Percentiles rank a stretch among this genome's conserved stretches.
phyloP scores from a whole-genome alignment of 2,888 invertebrate genomes.

The Macaria liturata region DNA sequence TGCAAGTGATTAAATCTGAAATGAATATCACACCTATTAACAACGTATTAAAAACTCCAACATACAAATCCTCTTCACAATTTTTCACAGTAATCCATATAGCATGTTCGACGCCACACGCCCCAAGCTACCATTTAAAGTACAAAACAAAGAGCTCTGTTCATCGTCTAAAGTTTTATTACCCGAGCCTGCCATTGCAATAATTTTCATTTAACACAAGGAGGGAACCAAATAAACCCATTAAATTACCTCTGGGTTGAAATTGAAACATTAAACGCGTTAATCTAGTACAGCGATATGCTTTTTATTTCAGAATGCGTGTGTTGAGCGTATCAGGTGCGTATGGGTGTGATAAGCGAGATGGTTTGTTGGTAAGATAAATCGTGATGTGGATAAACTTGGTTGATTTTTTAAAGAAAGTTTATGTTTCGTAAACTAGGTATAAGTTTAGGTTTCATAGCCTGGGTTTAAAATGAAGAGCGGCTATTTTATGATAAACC shows the following conservation, averaged over 20 bases:
- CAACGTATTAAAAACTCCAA: too few species aligned
- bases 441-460: too few species aligned
- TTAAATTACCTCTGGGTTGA: conserved; percentile 50
- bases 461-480: too few species aligned
- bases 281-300: conserved; percentile 59
- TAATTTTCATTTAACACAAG: conserved; percentile 57
- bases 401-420: too few species aligned
- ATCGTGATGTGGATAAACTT: too few species aligned
- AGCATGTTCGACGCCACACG: conserved; percentile 28
- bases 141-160: conserved; percentile 32
- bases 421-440: too few species aligned
- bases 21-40: too few species aligned
- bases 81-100: conserved; percentile 27
- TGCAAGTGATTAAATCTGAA: too few species aligned
- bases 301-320: conserved; percentile 62
- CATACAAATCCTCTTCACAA: background rate
- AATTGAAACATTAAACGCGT: conserved; percentile 67
- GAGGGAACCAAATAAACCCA: conserved; percentile 57
- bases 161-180: conserved; percentile 39
- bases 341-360: too few species aligned
- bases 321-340: too few species aligned
- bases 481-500: too few species aligned
- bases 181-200: conserved; percentile 27
- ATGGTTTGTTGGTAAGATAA: too few species aligned
- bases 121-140: conserved; percentile 31